Evolutionary conservation across 2,888 invertebrate genomes (phyloP), one percentile per base, ranked within the genome.

Genomic region (Blomia tropicalis): DNA sequence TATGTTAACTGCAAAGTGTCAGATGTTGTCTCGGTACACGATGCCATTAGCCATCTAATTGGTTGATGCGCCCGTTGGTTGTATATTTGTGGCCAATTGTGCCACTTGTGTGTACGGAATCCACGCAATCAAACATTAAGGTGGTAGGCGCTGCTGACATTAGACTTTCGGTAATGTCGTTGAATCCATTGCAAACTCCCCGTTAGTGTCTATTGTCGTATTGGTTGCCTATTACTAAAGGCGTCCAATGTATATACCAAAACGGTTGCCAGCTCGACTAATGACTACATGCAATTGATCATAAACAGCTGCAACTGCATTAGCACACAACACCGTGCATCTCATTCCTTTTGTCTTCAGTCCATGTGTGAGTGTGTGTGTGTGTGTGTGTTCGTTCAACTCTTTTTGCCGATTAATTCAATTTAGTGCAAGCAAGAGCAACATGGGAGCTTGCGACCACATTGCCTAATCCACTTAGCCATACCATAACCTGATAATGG

Each of bases 221-320:
- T n/a, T n/a, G n/a, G n/a, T n/a, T n/a, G n/a, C n/a, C n/a, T n/a
- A n/a, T n/a, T n/a, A n/a, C n/a, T n/a, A n/a, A n/a, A n/a, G n/a
- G n/a, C n/a, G n/a, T n/a, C n/a, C n/a, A n/a, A n/a, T n/a, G n/a
- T 36, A 36, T 36, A 17, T 17, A 36, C 7, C 7, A 36, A 36
- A 36, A 17, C 36, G 36, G 36, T 36, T n/a, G n/a, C n/a, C n/a
- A n/a, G n/a, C n/a, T 36, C 36, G 36, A 7, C 51, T 47, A 47
- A 47, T 47, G 51, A 47, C 51, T 47, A n/a, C 11, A 7, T n/a
- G 14, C 7, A 47, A 47, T 47, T 47, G 51, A 47, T 47, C 51
- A 47, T 47, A 47, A 47, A 47, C 51, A 47, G 51, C 51, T 47
- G 51, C 51, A 47, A 47, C 51, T 47, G 51, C 51, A 47, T 47